Evolutionary conservation across 2,113 vertebrate species (phyloP).

Genomic region (cattle (Bos taurus)): ARS-UCD2.0 NC_037337.1:14691501-14692000

Average conservation of each 20-base stretch:
- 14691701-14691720: background rate
- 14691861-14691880: background rate
- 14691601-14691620: background rate
- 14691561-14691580: background rate
- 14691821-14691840: background rate
- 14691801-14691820: background rate
- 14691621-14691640: background rate
- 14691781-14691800: background rate
- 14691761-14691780: background rate
- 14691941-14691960: background rate
- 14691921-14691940: background rate
- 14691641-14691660: background rate
- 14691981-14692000: background rate
- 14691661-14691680: background rate
- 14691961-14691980: background rate
- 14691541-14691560: background rate
- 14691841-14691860: background rate
- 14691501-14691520: background rate
- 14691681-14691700: background rate
- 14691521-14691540: background rate
- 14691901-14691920: background rate
- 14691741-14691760: background rate
- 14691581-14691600: background rate
- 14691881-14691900: background rate
- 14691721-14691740: background rate